Conservation (phyloP, 1,140 invertebrate species). For the Lepidurus couesii region DNA sequence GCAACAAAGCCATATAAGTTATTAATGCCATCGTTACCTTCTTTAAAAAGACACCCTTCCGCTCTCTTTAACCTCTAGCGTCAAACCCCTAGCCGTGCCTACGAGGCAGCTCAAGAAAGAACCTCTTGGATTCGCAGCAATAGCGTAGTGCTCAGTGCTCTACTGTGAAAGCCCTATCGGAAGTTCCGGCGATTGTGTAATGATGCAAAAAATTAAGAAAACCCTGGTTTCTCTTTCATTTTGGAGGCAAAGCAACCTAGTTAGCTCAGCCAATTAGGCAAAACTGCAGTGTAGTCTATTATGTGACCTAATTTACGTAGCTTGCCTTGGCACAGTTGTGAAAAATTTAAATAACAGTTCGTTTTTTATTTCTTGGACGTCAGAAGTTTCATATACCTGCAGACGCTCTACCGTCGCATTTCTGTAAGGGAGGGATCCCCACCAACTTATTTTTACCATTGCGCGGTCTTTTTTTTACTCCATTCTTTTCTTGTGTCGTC, state of each 20-base stretch:
- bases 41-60: not conserved
- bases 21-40: conserved; percentile 1
- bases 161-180: too few species aligned
- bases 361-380: not conserved
- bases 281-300: not conserved
- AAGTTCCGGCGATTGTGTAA: too few species aligned
- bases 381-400: too few species aligned
- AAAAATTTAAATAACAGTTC: conserved; percentile 16
- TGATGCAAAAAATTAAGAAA: too few species aligned
- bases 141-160: too few species aligned
- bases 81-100: too few species aligned
- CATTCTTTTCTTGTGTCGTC: not conserved
- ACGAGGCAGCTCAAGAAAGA: too few species aligned
- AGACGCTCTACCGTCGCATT: not conserved
- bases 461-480: not conserved
- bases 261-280: not conserved
- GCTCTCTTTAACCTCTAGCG: not conserved
- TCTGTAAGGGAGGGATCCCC: not conserved
- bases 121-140: too few species aligned
- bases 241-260: not conserved
- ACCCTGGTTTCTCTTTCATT: too few species aligned
- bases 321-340: not conserved
- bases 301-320: not conserved
- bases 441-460: not conserved
- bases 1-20: not conserved